These are phyloP conservation scores for Mirza zaza DNA, from an alignment of 2,113 vertebrate species.

Conservation along the genomic window DNA sequence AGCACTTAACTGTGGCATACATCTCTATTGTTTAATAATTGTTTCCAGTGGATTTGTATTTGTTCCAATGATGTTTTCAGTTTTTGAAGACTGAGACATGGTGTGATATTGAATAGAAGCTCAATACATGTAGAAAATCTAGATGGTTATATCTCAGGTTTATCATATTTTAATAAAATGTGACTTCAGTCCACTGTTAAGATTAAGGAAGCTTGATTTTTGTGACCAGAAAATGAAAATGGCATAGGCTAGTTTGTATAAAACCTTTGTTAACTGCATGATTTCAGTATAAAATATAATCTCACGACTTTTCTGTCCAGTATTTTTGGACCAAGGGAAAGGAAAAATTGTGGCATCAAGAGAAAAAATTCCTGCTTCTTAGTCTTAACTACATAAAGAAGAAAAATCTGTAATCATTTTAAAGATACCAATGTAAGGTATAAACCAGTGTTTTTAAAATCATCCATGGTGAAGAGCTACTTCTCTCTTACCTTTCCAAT, in stretches of 20 bases:
- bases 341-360: background rate
- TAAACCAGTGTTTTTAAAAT: background rate
- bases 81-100: background rate
- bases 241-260: background rate
- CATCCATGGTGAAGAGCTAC: background rate
- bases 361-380: background rate
- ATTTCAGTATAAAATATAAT: conserved; percentile 14
- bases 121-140: conserved; percentile 9
- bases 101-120: background rate
- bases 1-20: background rate
- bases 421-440: background rate
- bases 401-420: background rate
- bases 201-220: conserved; percentile 42
- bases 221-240: conserved; percentile 39
- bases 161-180: conserved; percentile 15
- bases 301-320: background rate
- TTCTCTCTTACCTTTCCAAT: background rate
- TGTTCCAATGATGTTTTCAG: background rate
- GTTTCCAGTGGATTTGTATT: conserved; percentile 25
- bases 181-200: background rate
- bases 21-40: background rate
- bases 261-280: background rate
- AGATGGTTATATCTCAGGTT: background rate
- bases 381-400: background rate
- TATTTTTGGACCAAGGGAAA: background rate